Conservation (phyloP, 2,888 invertebrate genomes). For the Neoitamus cyanurus region DNA sequence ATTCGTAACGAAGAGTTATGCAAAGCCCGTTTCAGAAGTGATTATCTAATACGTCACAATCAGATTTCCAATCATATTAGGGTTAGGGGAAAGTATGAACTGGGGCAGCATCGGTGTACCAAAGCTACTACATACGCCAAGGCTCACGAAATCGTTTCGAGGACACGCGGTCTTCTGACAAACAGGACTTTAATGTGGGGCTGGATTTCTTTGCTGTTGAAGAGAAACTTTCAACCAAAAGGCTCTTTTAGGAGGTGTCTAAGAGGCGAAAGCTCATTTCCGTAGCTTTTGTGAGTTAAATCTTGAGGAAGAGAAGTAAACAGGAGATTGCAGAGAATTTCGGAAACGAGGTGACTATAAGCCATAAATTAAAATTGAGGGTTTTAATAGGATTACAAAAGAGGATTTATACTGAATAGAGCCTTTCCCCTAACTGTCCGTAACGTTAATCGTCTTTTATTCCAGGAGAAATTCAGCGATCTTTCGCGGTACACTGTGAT, state of each 20-base stretch:
- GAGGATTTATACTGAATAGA: not conserved
- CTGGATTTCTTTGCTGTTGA: not conserved
- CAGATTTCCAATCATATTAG: conserved; percentile 12
- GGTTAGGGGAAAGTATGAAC: too few relatives aligned
- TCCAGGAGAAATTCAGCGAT: not conserved
- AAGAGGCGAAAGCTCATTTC: not conserved
- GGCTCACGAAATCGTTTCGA: not conserved
- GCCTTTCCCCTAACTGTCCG: not conserved
- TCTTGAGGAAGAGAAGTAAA: not conserved
- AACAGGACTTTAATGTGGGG: not conserved
- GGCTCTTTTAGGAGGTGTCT: not conserved
- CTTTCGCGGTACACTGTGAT: not conserved
- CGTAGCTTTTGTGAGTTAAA: not conserved
- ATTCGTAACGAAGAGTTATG: not conserved
- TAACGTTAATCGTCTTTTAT: not conserved
- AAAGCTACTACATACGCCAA: not conserved
- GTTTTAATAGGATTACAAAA: not conserved
- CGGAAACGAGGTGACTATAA: not conserved
- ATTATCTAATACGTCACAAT: conserved; percentile 23
- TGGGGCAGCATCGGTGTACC: too few relatives aligned
- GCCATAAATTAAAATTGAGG: not conserved
- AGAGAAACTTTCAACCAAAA: not conserved
- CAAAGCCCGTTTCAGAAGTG: not conserved
- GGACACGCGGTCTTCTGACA: not conserved
- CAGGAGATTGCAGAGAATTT: not conserved